Base-by-base conservation (phyloP, 2,797 vertebrate species). In the Coregonus ussuriensis region DNA sequence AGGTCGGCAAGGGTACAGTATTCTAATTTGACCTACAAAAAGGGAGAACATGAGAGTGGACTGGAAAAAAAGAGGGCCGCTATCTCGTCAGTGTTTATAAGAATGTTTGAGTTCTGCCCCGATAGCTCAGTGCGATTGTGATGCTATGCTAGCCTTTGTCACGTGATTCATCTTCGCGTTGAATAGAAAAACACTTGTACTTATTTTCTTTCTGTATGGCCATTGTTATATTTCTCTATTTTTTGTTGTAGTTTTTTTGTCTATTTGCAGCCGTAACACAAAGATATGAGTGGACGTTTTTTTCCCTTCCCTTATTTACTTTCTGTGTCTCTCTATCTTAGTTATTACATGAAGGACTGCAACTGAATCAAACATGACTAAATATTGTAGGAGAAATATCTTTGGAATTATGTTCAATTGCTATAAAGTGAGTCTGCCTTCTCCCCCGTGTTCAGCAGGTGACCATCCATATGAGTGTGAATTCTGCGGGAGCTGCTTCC, bases 401-500 rank as follows among this genome's bases (percentile, higher is more conserved):
- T 54, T 54, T 54, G 4, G 53, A 54, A 54, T 15, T 14, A 15
- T 14, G 9, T 52, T 52, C 7, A 9, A 9, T 54, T 54, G 52
- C 13, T 16, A 4, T 67, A 67, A 41, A 67, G 21, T 35, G 18
- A 47, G 67, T 21, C 37, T 21, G 3, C 18, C 9, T 71, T 25
- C 4, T 54, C 25, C 9, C 56, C 41, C 53, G 4, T 51, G 4
- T 51, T 0, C 86, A 91, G 90, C 93, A 94, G 98, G 98, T 0
- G 98, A 99, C 91, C 97, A 99, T 80, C 98, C 98, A 0, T 99
- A 95, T 0, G 98, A 99, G 92, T 99, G 97, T 0, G 98, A 99
- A 93, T 99, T 98, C 95, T 99, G 98, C 15, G 97, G 98, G 87
- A 98, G 98, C 94, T 99, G 97, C 90, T 99, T 99, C 94, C 95